A percentile compares a stretch with the other conserved stretches of the same genome.
Conservation (phyloP, 1,140 invertebrate species). For the Pseudomyrmex concolor region DNA sequence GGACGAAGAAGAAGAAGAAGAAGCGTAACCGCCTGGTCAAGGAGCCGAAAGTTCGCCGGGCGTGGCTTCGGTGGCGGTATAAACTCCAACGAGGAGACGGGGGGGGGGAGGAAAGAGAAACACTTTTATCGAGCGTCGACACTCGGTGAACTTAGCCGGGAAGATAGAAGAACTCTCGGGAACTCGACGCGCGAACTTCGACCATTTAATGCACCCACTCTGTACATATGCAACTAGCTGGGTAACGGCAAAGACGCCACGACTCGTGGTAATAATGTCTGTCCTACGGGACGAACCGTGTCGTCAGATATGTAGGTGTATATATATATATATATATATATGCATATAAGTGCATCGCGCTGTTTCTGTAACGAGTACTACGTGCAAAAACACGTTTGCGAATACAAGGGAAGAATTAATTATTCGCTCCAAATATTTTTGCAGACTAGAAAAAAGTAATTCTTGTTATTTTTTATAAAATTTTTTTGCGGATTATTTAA, state of each 20-base stretch:
- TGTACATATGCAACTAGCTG: conserved; percentile 62
- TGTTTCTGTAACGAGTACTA: conserved; percentile 42
- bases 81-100: conserved; percentile 57
- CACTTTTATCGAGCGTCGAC: conserved; percentile 81
- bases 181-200: conserved; percentile 76
- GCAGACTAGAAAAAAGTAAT: neutral
- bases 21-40: conserved; percentile 63
- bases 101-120: conserved; percentile 77
- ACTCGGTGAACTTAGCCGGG: conserved; percentile 77
- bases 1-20: conserved; percentile 45
- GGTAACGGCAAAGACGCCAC: conserved; percentile 44
- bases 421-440: conserved; percentile 47
- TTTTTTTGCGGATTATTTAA: too few species aligned
- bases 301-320: conserved; percentile 18
- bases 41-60: conserved; percentile 68
- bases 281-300: conserved; percentile 34
- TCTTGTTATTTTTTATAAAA: neutral
- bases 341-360: conserved; percentile 1
- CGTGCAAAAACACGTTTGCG: conserved; percentile 37
- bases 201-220: conserved; percentile 75
- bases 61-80: conserved; percentile 64
- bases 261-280: conserved; percentile 47
- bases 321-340: too few species aligned
- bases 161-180: conserved; percentile 76
- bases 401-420: conserved; percentile 38